A percentile compares a stretch with the other conserved stretches of the same genome.
Evolutionary conservation across 2,888 invertebrate genomes (phyloP).

Genomic region (Melitaea athalia): DNA sequence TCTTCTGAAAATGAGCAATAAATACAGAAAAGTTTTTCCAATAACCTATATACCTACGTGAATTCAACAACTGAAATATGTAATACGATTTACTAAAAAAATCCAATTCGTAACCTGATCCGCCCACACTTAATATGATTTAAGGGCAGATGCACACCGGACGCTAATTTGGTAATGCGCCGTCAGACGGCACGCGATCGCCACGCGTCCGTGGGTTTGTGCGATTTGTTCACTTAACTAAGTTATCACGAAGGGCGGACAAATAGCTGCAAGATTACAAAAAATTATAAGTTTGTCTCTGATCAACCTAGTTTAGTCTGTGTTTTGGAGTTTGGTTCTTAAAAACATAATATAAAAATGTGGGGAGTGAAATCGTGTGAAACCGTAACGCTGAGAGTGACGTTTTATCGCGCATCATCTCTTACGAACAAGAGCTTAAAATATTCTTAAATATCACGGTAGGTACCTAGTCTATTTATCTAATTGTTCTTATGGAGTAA

Average conservation of each 20-base stretch:
- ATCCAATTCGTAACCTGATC: slow-evolving; percentile 57
- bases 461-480: too few relatives aligned
- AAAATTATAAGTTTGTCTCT: slow-evolving; percentile 51
- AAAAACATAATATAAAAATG: too few relatives aligned
- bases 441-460: too few relatives aligned
- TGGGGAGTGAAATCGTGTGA: too few relatives aligned
- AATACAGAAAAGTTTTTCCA: too few relatives aligned
- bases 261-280: slow-evolving; percentile 57
- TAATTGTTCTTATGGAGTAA: too few relatives aligned
- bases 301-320: neutral
- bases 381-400: too few relatives aligned
- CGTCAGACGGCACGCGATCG: slow-evolving; percentile 63
- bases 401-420: too few relatives aligned
- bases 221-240: slow-evolving; percentile 78
- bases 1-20: too few relatives aligned
- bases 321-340: neutral
- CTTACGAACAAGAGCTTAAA: too few relatives aligned
- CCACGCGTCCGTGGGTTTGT: slow-evolving; percentile 66
- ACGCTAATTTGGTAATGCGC: slow-evolving; percentile 77
- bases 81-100: slow-evolving; percentile 10
- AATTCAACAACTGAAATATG: neutral
- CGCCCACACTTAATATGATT: slow-evolving; percentile 57
- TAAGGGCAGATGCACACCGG: slow-evolving; percentile 69
- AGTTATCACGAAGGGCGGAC: slow-evolving; percentile 57
- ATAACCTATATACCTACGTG: neutral